Conservation (phyloP, 2,113 vertebrate species). For the Grammomys dolichurus region DNA sequence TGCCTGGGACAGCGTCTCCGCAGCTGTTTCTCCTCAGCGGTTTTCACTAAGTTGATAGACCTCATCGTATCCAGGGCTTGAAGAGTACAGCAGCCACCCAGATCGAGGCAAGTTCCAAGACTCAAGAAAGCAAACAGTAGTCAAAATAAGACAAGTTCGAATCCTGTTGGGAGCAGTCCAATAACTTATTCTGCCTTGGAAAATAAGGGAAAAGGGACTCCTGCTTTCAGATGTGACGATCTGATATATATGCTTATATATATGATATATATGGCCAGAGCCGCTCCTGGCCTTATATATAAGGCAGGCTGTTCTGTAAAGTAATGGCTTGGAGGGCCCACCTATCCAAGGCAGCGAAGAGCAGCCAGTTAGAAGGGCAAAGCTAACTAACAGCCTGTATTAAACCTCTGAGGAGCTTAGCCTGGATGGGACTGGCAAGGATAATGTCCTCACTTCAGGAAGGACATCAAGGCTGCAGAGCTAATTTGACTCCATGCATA, state of each 20-base stretch:
- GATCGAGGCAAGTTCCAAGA: neutral
- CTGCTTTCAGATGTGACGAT: neutral
- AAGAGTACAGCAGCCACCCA: neutral
- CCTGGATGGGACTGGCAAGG: neutral
- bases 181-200: neutral
- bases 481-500: neutral
- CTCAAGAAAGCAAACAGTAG: conserved; percentile 1
- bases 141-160: neutral
- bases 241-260: too few relatives aligned
- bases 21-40: neutral
- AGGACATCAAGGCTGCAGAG: conserved; percentile 9
- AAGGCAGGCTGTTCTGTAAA: neutral
- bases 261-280: neutral
- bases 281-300: neutral
- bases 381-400: neutral
- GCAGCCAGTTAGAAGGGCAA: neutral
- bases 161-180: neutral
- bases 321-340: neutral
- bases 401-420: neutral
- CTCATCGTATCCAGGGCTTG: neutral
- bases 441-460: neutral
- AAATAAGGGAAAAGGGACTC: neutral
- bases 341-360: neutral
- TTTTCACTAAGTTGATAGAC: neutral
- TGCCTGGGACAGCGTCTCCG: rapidly evolving